phyloP scores from a whole-genome alignment of 2,888 invertebrate genomes.

The Temnothorax ravouxi region DNA sequence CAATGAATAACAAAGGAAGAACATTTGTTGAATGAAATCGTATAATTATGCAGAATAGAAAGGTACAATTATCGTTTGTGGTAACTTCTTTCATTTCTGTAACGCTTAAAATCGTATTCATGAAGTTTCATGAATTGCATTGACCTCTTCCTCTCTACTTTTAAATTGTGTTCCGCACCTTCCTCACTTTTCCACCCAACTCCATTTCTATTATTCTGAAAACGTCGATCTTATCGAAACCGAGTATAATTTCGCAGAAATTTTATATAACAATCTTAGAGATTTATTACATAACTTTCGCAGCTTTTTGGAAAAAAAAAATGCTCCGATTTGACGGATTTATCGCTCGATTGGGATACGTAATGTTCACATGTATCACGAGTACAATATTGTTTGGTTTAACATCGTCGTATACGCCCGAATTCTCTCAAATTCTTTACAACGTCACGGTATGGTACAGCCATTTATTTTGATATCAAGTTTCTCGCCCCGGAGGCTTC shows the following conservation, averaged over 20 bases:
- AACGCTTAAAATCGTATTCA: conserved; percentile 48
- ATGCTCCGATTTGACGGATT: conserved; percentile 21
- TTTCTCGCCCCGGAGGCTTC: conserved; percentile 51
- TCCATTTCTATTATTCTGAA: conserved; percentile 5
- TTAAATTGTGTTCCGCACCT: conserved; percentile 32
- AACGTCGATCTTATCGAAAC: conserved; percentile 14
- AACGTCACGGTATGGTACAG: conserved; percentile 42
- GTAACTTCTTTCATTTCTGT: conserved; percentile 45
- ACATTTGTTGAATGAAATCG: conserved; percentile 23
- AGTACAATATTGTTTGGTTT: conserved; percentile 52
- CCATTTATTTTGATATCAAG: conserved; percentile 57
- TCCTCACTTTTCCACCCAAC: not conserved
- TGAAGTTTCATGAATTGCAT: conserved; percentile 48
- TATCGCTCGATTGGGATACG: conserved; percentile 47
- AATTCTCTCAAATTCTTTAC: conserved; percentile 53
- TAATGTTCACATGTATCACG: conserved; percentile 49
- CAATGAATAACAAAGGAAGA: conserved; percentile 33
- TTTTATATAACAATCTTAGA: conserved; percentile 18
- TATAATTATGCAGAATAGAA: conserved; percentile 7
- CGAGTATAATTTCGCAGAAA: conserved; percentile 19
- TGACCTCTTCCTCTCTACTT: conserved; percentile 47
- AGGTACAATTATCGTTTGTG: conserved; percentile 51
- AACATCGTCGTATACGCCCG: conserved; percentile 50
- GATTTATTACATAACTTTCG: conserved; percentile 19
- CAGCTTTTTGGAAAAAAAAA: not conserved